Conservation (phyloP, 2,797 vertebrate species). For the Gymnoscopelus braueri region DNA sequence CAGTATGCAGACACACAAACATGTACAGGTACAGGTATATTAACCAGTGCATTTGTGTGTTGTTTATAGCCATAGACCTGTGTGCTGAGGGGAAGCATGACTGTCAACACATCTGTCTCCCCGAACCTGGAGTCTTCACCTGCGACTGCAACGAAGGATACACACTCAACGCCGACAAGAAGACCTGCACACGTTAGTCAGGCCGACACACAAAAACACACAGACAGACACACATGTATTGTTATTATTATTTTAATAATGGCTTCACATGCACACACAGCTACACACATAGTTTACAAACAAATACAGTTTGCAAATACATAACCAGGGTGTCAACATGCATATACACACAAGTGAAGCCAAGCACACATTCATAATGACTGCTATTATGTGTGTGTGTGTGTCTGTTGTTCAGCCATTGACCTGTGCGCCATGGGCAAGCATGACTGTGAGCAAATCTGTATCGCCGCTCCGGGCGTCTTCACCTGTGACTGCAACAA, state of each 20-base stretch:
- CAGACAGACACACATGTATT: constrained; percentile 4
- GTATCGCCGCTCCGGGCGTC: constrained; percentile 79
- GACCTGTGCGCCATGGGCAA: constrained; percentile 85
- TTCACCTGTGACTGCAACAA: constrained; percentile 83
- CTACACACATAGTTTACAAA: background rate
- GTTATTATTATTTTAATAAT: too few relatives aligned
- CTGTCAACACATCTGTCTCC: constrained; percentile 89
- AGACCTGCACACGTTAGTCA: constrained; percentile 80
- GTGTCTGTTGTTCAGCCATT: constrained; percentile 73
- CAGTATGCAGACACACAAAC: too few relatives aligned
- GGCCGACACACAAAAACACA: constrained; percentile 4
- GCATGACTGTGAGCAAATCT: constrained; percentile 89
- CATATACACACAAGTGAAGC: background rate
- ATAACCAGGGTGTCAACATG: background rate
- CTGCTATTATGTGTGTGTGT: constrained; percentile 11
- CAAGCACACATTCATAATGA: too few relatives aligned
- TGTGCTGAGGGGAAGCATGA: constrained; percentile 85
- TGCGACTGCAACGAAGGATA: constrained; percentile 87
- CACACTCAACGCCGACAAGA: constrained; percentile 86
- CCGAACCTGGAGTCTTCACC: constrained; percentile 80
- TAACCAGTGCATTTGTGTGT: background rate
- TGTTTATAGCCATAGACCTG: constrained; percentile 63
- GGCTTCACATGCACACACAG: background rate
- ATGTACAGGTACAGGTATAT: constrained; percentile 15
- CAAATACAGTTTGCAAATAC: background rate